These are phyloP conservation scores for Anarsia innoxiella DNA, from an alignment of 2,888 invertebrate genomes.

Conservation along the genomic window DNA sequence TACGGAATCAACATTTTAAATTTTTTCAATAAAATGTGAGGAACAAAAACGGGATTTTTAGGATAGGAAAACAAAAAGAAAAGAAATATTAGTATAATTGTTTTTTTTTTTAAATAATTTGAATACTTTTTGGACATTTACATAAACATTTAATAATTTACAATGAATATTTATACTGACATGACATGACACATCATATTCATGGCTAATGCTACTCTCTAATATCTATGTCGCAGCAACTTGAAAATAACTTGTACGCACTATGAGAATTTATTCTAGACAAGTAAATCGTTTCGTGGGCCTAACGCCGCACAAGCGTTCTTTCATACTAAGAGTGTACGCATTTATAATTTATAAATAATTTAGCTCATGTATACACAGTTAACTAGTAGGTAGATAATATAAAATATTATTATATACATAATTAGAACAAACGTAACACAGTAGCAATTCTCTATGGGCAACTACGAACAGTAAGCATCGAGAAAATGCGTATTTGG, in stretches of 20 bases:
- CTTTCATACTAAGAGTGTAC: slow-evolving; percentile 70
- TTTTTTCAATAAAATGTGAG: neutral
- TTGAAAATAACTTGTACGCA: slow-evolving; percentile 66
- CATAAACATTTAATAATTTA: slow-evolving; percentile 77
- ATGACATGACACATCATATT: slow-evolving; percentile 72
- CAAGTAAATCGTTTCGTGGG: slow-evolving; percentile 59
- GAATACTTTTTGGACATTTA: slow-evolving; percentile 76
- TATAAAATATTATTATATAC: slow-evolving; percentile 57
- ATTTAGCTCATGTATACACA: slow-evolving; percentile 68
- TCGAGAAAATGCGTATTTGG: slow-evolving; percentile 63
- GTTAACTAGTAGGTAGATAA: slow-evolving; percentile 46
- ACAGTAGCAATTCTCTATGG: slow-evolving; percentile 40
- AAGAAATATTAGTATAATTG: slow-evolving; percentile 67
- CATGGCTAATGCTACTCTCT: slow-evolving; percentile 67
- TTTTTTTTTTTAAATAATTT: slow-evolving; percentile 75
- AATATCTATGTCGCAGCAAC: slow-evolving; percentile 69
- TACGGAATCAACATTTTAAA: too few species aligned
- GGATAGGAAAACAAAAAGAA: slow-evolving; percentile 62
- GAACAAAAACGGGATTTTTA: slow-evolving; percentile 28
- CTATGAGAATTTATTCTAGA: slow-evolving; percentile 68
- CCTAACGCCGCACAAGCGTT: slow-evolving; percentile 64
- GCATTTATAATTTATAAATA: slow-evolving; percentile 70
- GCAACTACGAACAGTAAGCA: slow-evolving; percentile 43
- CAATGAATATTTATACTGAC: slow-evolving; percentile 75
- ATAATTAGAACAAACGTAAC: slow-evolving; percentile 32